Percentiles rank a stretch among this genome's conserved stretches.
These are phyloP conservation scores for Psilopsiagon aymara DNA, from an alignment of 2,113 vertebrate genomes.

Conservation along the genomic window DNA sequence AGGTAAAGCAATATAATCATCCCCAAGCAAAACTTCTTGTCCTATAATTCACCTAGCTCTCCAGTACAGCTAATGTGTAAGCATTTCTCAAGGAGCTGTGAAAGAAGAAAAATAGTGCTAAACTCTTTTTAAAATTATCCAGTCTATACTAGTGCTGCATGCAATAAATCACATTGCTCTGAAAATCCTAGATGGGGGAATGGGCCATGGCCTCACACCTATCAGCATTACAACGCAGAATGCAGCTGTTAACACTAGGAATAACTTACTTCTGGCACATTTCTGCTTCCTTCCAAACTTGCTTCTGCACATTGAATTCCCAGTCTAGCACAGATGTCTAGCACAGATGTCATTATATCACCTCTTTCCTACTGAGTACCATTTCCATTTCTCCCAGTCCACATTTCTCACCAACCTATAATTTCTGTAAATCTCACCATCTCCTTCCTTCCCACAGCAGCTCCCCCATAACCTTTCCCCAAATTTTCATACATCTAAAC, in stretches of 20 bases:
- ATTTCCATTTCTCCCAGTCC: not conserved
- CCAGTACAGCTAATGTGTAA: not conserved
- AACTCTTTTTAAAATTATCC: conserved; percentile 39
- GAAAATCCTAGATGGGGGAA: not conserved
- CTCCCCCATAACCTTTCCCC: not conserved
- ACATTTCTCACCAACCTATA: not conserved
- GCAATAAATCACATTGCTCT: conserved; percentile 11
- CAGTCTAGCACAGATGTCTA: not conserved
- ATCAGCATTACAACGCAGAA: not conserved
- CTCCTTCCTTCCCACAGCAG: not conserved
- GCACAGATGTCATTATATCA: not conserved
- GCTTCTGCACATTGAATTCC: not conserved
- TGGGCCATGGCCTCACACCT: not conserved
- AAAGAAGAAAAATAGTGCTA: conserved; percentile 27
- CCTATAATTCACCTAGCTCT: conserved; percentile 1
- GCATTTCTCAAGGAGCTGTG: conserved; percentile 35
- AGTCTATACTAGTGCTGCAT: not conserved
- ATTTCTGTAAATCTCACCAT: not conserved
- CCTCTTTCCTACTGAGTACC: not conserved
- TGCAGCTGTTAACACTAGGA: not conserved
- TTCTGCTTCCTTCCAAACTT: not conserved
- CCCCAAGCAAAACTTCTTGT: conserved; percentile 1
- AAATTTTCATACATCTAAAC: not conserved
- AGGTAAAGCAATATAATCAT: not conserved
- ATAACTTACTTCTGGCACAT: not conserved